These are phyloP conservation scores for Aplysina aerophoba DNA, from an alignment of 37 sponge, comb jelly and placozoan genomes.

Conservation along the genomic window DNA sequence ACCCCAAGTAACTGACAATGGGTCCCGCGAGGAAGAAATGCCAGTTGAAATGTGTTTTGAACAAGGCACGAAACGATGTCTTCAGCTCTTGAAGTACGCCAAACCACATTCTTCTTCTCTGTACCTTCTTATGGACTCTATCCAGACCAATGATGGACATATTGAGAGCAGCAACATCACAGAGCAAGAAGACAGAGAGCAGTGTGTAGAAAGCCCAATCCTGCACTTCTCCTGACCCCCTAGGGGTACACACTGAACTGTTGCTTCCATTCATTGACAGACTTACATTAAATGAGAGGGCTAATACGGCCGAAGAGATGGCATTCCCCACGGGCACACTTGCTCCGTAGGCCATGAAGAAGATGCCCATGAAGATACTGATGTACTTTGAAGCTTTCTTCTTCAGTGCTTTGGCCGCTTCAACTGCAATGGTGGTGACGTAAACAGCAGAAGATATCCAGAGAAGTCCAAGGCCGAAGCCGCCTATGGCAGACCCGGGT, in stretches of 20 bases:
- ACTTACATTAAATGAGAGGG: neutral
- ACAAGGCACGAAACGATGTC: neutral
- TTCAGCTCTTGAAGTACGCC: neutral
- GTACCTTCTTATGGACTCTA: neutral
- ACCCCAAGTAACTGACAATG: neutral
- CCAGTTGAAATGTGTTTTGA: neutral
- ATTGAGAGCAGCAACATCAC: neutral
- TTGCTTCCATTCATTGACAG: neutral
- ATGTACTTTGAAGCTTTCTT: neutral
- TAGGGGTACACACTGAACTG: neutral
- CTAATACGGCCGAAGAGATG: neutral
- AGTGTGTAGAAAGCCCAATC: neutral
- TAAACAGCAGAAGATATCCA: conserved; percentile 45
- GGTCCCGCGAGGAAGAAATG: neutral
- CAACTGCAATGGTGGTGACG: neutral
- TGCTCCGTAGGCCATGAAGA: neutral
- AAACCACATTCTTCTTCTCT: neutral
- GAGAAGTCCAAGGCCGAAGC: conserved; percentile 56
- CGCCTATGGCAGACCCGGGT: conserved; percentile 58
- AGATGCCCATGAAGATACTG: neutral
- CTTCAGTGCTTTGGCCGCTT: neutral
- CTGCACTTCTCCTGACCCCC: neutral
- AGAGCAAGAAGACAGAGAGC: neutral
- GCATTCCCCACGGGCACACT: neutral
- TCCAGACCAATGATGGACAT: neutral